Conservation (phyloP, 2,113 vertebrate species). For the Noctilio leporinus region DNA sequence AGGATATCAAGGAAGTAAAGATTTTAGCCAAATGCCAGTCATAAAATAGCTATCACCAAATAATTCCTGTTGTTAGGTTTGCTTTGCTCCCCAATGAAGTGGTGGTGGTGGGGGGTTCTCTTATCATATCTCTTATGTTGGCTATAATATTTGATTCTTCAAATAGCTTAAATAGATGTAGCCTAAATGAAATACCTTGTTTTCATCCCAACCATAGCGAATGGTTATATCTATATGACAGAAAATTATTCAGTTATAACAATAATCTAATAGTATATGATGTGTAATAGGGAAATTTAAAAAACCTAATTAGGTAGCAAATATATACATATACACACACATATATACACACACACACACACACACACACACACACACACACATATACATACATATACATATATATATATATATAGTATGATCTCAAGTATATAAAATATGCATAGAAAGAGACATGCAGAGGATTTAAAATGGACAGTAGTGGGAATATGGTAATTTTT, state of each 20-base stretch:
- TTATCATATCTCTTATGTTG: not conserved
- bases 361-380: no score
- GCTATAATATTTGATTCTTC: not conserved
- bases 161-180: not conserved
- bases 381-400: no score
- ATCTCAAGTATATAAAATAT: conserved; percentile 10
- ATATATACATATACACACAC: not conserved
- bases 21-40: not conserved
- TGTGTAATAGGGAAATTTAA: not conserved
- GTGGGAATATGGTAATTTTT: not conserved
- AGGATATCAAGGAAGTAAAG: not conserved
- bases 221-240: not conserved
- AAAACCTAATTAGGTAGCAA: not conserved
- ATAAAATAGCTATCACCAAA: not conserved
- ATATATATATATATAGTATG: not conserved
- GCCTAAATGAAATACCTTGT: not conserved
- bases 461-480: not conserved
- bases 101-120: not conserved
- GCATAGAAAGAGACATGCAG: not conserved
- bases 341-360: no score
- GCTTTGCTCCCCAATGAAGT: not conserved
- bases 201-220: not conserved
- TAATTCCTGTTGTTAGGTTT: not conserved
- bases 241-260: not conserved
- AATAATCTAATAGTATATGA: not conserved